Conservation (phyloP, 64 coral and sea anemone genomes). For the Montipora capricornis region DNA sequence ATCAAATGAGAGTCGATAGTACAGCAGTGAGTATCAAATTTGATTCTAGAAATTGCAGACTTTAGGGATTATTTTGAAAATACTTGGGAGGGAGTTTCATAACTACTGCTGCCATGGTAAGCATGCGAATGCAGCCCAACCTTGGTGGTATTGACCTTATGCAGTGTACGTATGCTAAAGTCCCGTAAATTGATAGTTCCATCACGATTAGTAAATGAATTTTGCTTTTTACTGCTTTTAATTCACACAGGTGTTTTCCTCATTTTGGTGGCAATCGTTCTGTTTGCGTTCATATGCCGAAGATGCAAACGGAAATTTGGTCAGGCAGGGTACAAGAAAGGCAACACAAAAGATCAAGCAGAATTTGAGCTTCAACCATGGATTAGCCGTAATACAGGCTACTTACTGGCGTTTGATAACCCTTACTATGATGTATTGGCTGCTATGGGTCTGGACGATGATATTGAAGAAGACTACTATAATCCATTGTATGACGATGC, state of each 20-base stretch:
- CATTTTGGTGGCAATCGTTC: slow-evolving; percentile 21
- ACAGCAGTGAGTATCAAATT: too few relatives aligned
- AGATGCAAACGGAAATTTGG: slow-evolving; percentile 31
- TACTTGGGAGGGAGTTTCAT: too few relatives aligned
- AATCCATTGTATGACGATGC: slow-evolving; percentile 95
- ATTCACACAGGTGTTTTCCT: slow-evolving; percentile 29
- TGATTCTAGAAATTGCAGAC: too few relatives aligned
- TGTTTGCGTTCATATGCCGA: slow-evolving; percentile 29
- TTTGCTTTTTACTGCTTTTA: too few relatives aligned
- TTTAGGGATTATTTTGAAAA: too few relatives aligned
- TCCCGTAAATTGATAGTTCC: too few relatives aligned
- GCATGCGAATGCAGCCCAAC: too few relatives aligned
- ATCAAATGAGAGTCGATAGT: too few relatives aligned
- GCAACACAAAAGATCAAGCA: slow-evolving; percentile 72
- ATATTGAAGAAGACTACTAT: slow-evolving; percentile 93
- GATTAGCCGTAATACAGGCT: slow-evolving; percentile 75
- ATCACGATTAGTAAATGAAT: too few relatives aligned
- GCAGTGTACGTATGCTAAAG: too few relatives aligned
- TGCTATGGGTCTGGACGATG: slow-evolving; percentile 96
- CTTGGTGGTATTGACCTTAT: too few relatives aligned
- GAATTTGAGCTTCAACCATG: slow-evolving; percentile 96
- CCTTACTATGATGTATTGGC: slow-evolving; percentile 97
- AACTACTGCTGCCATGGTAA: too few relatives aligned
- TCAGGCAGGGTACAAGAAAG: slow-evolving; percentile 49
- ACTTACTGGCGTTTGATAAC: slow-evolving; percentile 94